Percentiles rank a stretch among this genome's conserved stretches.
Evolutionary conservation across 2,113 vertebrate genomes (phyloP).

Genomic region (Struthidea cinerea): DNA sequence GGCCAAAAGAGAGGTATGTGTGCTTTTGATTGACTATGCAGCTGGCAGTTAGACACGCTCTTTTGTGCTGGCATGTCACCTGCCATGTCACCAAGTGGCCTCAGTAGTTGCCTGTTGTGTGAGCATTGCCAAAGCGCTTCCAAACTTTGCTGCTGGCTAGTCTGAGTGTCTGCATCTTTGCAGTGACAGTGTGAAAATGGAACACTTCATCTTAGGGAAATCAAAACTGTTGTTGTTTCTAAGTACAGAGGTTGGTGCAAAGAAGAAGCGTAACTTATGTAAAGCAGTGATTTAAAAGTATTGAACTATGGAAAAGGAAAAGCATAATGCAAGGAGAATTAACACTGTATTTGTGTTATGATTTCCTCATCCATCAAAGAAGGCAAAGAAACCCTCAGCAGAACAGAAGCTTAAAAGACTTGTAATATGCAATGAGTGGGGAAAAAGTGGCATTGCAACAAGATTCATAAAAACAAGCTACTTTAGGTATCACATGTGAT

Average conservation of each 20-base stretch:
- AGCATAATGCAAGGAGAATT: neutral
- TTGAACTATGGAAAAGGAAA: neutral
- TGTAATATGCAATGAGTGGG: accelerated
- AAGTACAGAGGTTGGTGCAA: neutral
- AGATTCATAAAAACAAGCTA: neutral
- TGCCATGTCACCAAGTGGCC: neutral
- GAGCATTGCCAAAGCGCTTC: neutral
- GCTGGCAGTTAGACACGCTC: neutral
- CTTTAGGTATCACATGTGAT: neutral
- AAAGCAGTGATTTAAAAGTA: neutral
- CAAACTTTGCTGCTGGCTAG: neutral
- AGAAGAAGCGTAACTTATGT: neutral
- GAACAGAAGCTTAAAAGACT: neutral
- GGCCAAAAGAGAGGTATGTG: constrained; percentile 9
- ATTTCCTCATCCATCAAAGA: neutral
- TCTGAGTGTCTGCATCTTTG: neutral
- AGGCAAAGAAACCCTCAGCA: neutral
- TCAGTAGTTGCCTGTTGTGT: neutral
- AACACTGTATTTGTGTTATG: neutral
- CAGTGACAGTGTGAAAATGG: neutral
- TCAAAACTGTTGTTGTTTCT: neutral
- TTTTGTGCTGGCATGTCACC: neutral
- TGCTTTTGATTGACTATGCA: neutral
- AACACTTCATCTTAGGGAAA: neutral
- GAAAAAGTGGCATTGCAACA: neutral